A percentile compares a stretch with the other conserved stretches of the same genome.
Conservation (phyloP, 2,888 invertebrate species). For the Agonum fuliginosum region DNA sequence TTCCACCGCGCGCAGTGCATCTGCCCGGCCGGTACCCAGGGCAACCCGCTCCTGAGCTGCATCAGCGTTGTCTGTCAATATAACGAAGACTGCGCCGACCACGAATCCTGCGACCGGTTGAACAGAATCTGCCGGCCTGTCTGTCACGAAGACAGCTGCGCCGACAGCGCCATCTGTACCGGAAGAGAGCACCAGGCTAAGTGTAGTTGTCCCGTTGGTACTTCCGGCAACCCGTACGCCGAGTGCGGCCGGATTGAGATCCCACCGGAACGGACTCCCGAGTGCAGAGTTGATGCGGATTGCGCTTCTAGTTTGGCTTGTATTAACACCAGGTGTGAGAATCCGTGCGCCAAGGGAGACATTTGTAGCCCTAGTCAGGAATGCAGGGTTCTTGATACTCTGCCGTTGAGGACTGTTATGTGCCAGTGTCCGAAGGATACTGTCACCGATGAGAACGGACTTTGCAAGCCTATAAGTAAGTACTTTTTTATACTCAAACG, state of each 20-base stretch:
- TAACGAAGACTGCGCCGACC: conserved; percentile 90
- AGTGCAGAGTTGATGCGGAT: conserved; percentile 85
- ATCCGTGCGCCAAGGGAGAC: conserved; percentile 83
- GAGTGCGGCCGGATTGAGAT: conserved; percentile 77
- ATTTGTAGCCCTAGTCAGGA: conserved; percentile 86
- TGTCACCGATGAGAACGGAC: conserved; percentile 82
- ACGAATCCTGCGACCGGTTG: conserved; percentile 88
- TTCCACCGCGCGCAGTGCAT: conserved; percentile 87
- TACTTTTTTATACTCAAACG: no score
- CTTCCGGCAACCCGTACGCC: conserved; percentile 85
- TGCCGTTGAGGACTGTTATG: conserved; percentile 88
- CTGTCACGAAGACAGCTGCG: conserved; percentile 89
- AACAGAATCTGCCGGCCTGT: conserved; percentile 89
- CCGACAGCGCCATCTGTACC: conserved; percentile 84
- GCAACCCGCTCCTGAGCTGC: conserved; percentile 87
- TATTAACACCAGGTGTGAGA: conserved; percentile 83
- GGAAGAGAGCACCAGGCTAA: conserved; percentile 85
- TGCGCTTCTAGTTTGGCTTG: conserved; percentile 86
- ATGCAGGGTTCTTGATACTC: conserved; percentile 85
- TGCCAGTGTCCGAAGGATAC: conserved; percentile 91
- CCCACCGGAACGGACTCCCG: conserved; percentile 72
- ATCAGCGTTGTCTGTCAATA: conserved; percentile 89
- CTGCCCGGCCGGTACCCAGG: conserved; percentile 90
- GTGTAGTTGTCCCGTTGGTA: conserved; percentile 85
- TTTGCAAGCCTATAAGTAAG: conserved; percentile 76